Percentiles rank a stretch among this genome's conserved stretches.
phyloP scores from a whole-genome alignment of 2,888 invertebrate species.

The Copidosoma aretas region DNA sequence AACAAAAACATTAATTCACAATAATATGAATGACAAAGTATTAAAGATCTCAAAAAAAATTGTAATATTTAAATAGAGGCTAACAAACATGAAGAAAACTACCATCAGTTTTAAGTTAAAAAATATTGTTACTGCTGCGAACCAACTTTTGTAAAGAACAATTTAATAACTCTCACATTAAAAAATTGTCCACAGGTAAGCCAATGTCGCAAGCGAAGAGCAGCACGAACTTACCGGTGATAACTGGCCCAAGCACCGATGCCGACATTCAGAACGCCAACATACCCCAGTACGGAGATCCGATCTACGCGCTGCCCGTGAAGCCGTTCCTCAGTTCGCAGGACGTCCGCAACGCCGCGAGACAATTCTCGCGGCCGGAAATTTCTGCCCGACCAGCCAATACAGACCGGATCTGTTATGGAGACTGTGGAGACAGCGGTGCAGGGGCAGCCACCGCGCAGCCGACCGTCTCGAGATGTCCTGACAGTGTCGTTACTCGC shows the following conservation, averaged over 20 bases:
- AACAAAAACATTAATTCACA: no score
- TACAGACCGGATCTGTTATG: slow-evolving; percentile 5
- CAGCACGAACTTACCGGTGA: slow-evolving; percentile 49
- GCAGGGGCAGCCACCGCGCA: neutral
- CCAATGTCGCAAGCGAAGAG: slow-evolving; percentile 50
- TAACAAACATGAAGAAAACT: neutral
- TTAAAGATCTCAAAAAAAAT: no score
- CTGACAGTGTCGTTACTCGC: neutral
- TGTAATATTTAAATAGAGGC: no score
- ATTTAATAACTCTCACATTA: no score
- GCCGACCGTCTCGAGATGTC: slow-evolving; percentile 15
- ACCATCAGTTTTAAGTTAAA: no score
- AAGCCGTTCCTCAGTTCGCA: slow-evolving; percentile 60
- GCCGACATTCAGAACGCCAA: slow-evolving; percentile 32
- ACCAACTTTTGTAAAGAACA: no score
- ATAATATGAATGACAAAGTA: no score
- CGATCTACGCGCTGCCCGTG: slow-evolving; percentile 57
- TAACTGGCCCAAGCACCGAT: slow-evolving; percentile 21
- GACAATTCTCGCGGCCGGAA: slow-evolving; percentile 1
- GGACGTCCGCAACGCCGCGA: slow-evolving; percentile 44
- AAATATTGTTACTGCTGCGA: no score
- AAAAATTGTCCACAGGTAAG: slow-evolving; percentile 1
- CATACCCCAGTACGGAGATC: slow-evolving; percentile 51
- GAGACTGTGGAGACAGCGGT: neutral
- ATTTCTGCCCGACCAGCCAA: neutral